Conservation (phyloP, 2,888 invertebrate genomes). For the Frankliniella intonsa region DNA sequence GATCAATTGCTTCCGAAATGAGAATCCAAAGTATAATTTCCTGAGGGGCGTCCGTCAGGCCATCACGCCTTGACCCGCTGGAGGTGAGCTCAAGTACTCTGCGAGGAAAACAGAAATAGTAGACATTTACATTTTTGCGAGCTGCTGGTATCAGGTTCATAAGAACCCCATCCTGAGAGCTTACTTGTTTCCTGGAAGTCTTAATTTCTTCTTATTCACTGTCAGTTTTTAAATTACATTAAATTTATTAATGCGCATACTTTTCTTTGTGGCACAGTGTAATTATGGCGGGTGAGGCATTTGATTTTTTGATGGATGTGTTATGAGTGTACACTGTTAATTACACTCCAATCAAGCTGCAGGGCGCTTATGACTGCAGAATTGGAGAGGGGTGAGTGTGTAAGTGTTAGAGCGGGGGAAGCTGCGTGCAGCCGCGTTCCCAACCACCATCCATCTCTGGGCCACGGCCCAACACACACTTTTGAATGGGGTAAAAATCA, state of each 20-base stretch:
- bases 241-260: too few relatives aligned
- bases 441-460: too few relatives aligned
- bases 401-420: too few relatives aligned
- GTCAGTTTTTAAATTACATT: too few relatives aligned
- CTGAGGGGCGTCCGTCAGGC: slow-evolving; percentile 18
- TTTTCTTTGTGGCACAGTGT: too few relatives aligned
- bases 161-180: too few relatives aligned
- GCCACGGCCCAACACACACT: too few relatives aligned
- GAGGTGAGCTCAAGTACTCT: neutral
- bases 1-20: slow-evolving; percentile 25
- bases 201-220: too few relatives aligned
- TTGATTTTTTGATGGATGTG: neutral
- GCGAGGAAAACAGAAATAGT: neutral
- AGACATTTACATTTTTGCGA: neutral
- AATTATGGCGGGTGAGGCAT: neutral
- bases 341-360: neutral
- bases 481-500: neutral
- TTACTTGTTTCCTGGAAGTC: too few relatives aligned
- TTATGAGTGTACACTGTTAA: neutral
- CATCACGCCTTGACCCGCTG: slow-evolving; percentile 4
- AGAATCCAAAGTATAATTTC: slow-evolving; percentile 23
- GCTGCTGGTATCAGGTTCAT: too few relatives aligned
- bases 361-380: neutral
- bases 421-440: too few relatives aligned
- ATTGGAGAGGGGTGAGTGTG: too few relatives aligned